Conservation (phyloP, 2,888 invertebrate species). For the Diarsia rubi region DNA sequence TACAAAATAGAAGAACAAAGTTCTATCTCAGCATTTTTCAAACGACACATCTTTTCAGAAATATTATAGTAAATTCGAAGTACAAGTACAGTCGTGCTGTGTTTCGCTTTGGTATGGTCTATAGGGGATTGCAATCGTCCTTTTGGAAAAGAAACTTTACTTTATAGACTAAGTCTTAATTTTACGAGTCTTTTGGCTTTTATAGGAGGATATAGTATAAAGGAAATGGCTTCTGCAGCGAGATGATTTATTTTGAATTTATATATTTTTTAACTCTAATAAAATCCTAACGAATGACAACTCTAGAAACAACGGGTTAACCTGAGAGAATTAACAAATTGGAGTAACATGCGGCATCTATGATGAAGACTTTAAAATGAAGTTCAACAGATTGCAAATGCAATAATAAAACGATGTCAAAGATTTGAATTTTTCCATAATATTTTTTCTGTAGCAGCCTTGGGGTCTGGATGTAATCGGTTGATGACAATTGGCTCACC, state of each 20-base stretch:
- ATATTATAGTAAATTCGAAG: slow-evolving; percentile 31
- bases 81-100: slow-evolving; percentile 28
- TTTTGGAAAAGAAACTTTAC: slow-evolving; percentile 36
- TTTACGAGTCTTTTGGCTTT: slow-evolving; percentile 35
- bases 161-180: slow-evolving; percentile 29
- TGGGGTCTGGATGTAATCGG: no score
- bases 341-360: background rate
- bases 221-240: no score
- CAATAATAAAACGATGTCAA: no score
- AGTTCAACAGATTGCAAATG: no score
- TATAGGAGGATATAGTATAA: background rate
- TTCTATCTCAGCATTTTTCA: slow-evolving; percentile 41
- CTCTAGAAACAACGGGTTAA: background rate
- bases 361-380: background rate
- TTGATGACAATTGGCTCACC: no score
- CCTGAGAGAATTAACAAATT: background rate
- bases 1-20: slow-evolving; percentile 42
- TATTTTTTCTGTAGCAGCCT: no score
- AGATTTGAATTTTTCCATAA: no score
- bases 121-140: slow-evolving; percentile 42
- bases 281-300: background rate
- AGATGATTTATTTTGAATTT: background rate
- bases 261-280: background rate
- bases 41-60: slow-evolving; percentile 41
- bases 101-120: slow-evolving; percentile 32